Evolutionary conservation across 2,888 invertebrate species (phyloP).

Genomic region (Melinopterus prodromus): DNA sequence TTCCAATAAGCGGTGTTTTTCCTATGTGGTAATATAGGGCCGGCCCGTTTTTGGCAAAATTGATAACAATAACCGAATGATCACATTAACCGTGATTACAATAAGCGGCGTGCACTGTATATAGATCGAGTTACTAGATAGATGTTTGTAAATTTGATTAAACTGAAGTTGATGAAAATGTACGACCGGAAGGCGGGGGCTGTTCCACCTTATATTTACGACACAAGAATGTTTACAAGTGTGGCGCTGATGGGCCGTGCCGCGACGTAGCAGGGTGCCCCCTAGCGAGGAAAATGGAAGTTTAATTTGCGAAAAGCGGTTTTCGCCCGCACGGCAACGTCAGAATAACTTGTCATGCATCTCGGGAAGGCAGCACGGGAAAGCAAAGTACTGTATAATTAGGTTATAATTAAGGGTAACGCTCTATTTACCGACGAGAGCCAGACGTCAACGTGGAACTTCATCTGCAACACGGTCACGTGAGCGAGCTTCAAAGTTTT

Average conservation of each 20-base stretch:
- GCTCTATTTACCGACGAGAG: background rate
- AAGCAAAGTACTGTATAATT: background rate
- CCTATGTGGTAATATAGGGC: no score
- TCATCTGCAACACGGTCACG: background rate
- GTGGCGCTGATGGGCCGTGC: background rate
- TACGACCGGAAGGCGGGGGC: background rate
- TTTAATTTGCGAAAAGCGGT: background rate
- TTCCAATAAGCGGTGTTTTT: no score
- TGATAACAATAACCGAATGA: no score
- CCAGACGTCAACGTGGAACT: background rate
- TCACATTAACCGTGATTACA: no score
- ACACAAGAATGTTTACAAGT: background rate
- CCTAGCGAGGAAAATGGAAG: background rate
- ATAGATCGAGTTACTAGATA: no score
- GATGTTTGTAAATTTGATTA: no score
- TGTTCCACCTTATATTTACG: background rate
- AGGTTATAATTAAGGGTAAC: slow-evolving; percentile 4
- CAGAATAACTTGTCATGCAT: background rate
- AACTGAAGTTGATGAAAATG: background rate
- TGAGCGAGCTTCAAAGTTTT: background rate
- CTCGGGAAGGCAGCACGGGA: background rate
- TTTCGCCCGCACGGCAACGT: background rate
- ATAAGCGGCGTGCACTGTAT: no score
- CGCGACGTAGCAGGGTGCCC: background rate
- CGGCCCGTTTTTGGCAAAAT: no score